Percentiles rank a stretch among this genome's conserved stretches.
These are phyloP conservation scores for Sinocyclocheilus grahami DNA, from an alignment of 2,113 vertebrate genomes.

Conservation along the genomic window DNA sequence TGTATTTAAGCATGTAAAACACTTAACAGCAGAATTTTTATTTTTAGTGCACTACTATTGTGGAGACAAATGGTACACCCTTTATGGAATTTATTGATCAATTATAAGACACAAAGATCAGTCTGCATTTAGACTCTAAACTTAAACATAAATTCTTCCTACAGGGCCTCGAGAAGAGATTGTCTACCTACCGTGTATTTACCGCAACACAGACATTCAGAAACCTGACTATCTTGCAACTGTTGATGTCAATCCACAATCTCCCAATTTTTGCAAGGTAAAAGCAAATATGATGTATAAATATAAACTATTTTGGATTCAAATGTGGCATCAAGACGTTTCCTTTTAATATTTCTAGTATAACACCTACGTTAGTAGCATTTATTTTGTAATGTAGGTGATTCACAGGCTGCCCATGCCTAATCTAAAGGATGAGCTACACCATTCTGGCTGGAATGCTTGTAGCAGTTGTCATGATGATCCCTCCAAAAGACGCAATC, in stretches of 20 bases:
- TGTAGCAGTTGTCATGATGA: conserved; percentile 93
- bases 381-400: conserved; percentile 74
- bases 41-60: no score
- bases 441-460: conserved; percentile 92
- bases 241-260: conserved; percentile 86
- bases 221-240: conserved; percentile 92
- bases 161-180: conserved; percentile 87
- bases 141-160: neutral
- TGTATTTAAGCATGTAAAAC: neutral
- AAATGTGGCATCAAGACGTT: neutral
- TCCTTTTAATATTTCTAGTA: neutral
- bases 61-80: no score
- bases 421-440: conserved; percentile 86
- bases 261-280: conserved; percentile 85
- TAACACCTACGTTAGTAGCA: neutral
- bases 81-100: no score
- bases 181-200: conserved; percentile 91
- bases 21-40: neutral
- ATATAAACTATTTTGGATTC: neutral
- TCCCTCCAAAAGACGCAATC: conserved; percentile 76
- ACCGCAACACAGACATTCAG: conserved; percentile 78
- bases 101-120: no score
- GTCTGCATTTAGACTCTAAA: neutral
- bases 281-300: neutral
- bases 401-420: conserved; percentile 93